Conservation (phyloP, 2,888 invertebrate species). For the Mamestra brassicae region DNA sequence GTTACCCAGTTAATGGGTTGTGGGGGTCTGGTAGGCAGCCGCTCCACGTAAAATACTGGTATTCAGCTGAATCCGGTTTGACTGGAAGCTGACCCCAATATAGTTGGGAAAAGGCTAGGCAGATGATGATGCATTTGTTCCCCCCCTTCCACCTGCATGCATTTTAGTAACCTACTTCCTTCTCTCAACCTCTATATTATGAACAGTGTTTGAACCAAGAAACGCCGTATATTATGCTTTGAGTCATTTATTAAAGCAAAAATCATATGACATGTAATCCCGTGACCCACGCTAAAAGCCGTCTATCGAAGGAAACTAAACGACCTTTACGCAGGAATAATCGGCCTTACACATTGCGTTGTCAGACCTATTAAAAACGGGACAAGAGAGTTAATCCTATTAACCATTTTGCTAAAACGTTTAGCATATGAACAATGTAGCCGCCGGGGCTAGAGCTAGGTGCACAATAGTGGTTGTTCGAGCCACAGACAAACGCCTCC, state of each 20-base stretch:
- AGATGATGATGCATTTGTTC: constrained; percentile 1
- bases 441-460: constrained; percentile 10
- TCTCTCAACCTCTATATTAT: constrained; percentile 2
- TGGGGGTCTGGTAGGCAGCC: too few relatives aligned
- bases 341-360: constrained; percentile 20
- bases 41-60: too few relatives aligned
- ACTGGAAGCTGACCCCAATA: too few relatives aligned
- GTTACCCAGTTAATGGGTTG: too few relatives aligned
- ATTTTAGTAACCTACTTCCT: constrained; percentile 31
- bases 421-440: constrained; percentile 53
- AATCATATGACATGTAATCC: constrained; percentile 17
- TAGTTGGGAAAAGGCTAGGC: too few relatives aligned
- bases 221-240: not conserved
- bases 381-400: constrained; percentile 40
- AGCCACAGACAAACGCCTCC: constrained; percentile 43
- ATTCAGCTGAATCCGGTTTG: too few relatives aligned
- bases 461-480: constrained; percentile 48
- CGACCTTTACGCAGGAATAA: constrained; percentile 34
- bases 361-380: constrained; percentile 15
- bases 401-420: constrained; percentile 43
- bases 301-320: constrained; percentile 25
- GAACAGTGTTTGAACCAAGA: constrained; percentile 1
- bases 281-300: constrained; percentile 13
- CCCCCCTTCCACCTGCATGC: constrained; percentile 15
- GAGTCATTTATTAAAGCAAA: constrained; percentile 1